phyloP scores from a whole-genome alignment of 2,113 vertebrate genomes.

The Ahaetulla prasina region DNA sequence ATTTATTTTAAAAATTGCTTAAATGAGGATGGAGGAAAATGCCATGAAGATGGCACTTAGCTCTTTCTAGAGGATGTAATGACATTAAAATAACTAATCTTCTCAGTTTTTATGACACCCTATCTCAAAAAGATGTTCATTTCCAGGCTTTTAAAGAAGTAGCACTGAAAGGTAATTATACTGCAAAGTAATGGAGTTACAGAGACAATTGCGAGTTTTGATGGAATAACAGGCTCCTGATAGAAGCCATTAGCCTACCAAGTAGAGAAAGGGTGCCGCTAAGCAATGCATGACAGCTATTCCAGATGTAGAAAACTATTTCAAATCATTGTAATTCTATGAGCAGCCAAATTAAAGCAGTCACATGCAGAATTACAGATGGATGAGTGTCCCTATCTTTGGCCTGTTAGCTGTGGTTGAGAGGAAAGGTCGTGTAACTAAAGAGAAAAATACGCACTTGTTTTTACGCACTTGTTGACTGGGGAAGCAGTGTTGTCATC shows the following conservation, averaged over 20 bases:
- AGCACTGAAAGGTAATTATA: slow-evolving; percentile 61
- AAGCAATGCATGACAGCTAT: slow-evolving; percentile 60
- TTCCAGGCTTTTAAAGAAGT: slow-evolving; percentile 49
- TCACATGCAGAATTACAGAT: slow-evolving; percentile 28
- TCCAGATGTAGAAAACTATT: slow-evolving; percentile 46
- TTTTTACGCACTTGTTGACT: not conserved
- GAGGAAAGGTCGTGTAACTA: not conserved
- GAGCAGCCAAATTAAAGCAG: slow-evolving; percentile 30
- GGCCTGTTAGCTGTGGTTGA: not conserved
- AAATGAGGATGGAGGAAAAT: not conserved
- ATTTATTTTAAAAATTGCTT: not conserved
- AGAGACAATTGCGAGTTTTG: slow-evolving; percentile 35
- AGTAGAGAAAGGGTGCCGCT: slow-evolving; percentile 34
- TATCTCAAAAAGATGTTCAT: slow-evolving; percentile 55
- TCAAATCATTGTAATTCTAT: slow-evolving; percentile 45
- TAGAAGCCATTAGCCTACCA: slow-evolving; percentile 46
- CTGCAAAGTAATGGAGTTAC: slow-evolving; percentile 59
- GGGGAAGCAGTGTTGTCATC: not conserved
- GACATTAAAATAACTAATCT: slow-evolving; percentile 24
- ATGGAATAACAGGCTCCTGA: slow-evolving; percentile 49
- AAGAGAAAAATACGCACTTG: slow-evolving; percentile 6
- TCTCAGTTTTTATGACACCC: slow-evolving; percentile 42
- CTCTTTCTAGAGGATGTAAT: slow-evolving; percentile 15
- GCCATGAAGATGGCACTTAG: slow-evolving; percentile 3
- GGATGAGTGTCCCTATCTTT: not conserved